Conservation (phyloP, 2,888 invertebrate species). For the Agrochola lychnidis region DNA sequence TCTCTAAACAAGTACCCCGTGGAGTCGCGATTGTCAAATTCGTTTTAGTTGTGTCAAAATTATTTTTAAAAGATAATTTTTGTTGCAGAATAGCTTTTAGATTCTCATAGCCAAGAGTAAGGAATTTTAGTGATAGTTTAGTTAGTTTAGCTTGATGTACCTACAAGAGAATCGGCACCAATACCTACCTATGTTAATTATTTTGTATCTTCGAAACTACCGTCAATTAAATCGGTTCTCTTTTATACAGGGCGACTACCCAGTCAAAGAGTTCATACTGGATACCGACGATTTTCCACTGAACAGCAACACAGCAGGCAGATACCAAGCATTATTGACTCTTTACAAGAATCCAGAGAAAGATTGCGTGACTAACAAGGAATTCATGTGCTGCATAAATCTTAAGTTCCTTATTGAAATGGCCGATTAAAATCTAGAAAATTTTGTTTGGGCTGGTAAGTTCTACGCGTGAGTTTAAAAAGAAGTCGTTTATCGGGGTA, state of each 20-base stretch:
- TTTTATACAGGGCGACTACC: conserved; percentile 72
- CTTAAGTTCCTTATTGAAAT: conserved; percentile 77
- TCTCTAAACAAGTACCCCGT: too few relatives aligned
- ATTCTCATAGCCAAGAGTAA: too few relatives aligned
- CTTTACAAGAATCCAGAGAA: conserved; percentile 69
- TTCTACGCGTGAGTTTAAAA: background rate
- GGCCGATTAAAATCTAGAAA: conserved; percentile 10
- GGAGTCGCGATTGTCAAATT: too few relatives aligned
- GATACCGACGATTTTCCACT: conserved; percentile 74
- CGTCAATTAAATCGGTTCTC: background rate
- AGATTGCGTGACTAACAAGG: conserved; percentile 67
- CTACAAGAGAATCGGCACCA: too few relatives aligned
- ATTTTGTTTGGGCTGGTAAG: background rate
- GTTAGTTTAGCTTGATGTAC: too few relatives aligned
- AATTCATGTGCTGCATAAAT: conserved; percentile 70
- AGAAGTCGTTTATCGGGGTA: background rate
- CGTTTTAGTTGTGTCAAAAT: too few relatives aligned
- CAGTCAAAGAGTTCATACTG: conserved; percentile 70
- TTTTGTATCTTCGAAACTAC: background rate
- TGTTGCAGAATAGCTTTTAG: too few relatives aligned
- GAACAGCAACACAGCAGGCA: conserved; percentile 72
- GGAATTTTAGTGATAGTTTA: too few relatives aligned
- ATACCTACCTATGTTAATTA: background rate
- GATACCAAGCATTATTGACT: conserved; percentile 72
- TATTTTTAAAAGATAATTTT: too few relatives aligned